A percentile compares a stretch with the other conserved stretches of the same genome.
phyloP scores from a whole-genome alignment of 1,140 invertebrate genomes.

The Nephila pilipes region DNA sequence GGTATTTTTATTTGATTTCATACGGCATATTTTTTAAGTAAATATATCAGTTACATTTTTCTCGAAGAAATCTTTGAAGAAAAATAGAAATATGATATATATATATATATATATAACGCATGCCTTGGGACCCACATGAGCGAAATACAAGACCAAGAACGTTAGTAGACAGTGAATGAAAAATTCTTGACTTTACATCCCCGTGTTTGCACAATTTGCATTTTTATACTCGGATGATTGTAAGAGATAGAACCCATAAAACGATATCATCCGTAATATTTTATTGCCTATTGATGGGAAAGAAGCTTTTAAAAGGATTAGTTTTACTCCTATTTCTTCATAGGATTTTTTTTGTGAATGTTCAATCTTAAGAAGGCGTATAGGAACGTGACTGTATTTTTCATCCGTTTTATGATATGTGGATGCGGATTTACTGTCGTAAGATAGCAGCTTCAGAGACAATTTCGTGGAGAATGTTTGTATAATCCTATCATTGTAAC shows the following conservation, averaged over 20 bases:
- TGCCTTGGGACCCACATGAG: not conserved
- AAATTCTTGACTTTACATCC: constrained; percentile 28
- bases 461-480: constrained; percentile 15
- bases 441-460: constrained; percentile 19
- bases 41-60: not conserved
- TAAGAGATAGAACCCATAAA: constrained; percentile 44
- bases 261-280: constrained; percentile 37
- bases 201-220: constrained; percentile 34
- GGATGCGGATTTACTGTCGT: constrained; percentile 20
- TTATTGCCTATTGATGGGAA: constrained; percentile 53
- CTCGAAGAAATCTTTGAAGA: not conserved
- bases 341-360: not conserved
- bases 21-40: not conserved
- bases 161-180: not conserved
- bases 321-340: not conserved
- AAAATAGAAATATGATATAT: not conserved
- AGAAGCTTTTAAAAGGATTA: constrained; percentile 62
- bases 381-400: constrained; percentile 18
- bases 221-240: constrained; percentile 11
- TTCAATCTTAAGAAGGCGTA: not conserved
- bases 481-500: constrained; percentile 29
- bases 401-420: constrained; percentile 41
- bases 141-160: not conserved
- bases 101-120: constrained; percentile 10
- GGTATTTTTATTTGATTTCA: no score